Base-by-base conservation (phyloP, 2,113 vertebrate genomes). In the Copsychus sechellarum region DNA sequence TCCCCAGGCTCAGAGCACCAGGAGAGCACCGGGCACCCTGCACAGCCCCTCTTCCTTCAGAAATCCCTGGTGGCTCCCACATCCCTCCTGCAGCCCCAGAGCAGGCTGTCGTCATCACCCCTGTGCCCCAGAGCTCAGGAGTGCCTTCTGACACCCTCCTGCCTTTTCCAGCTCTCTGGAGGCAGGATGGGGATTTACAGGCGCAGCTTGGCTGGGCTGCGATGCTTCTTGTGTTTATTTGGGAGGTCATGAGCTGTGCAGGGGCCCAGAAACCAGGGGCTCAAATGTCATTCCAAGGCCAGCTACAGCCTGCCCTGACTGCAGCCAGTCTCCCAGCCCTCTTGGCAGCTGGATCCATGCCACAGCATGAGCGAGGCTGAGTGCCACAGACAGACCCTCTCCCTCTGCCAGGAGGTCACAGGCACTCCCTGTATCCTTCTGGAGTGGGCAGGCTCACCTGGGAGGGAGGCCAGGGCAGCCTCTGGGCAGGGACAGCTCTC, bases 1-100 rank as follows among this genome's bases (percentile, higher is more conserved):
- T 48, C 0, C 66, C 31, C 0, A 2, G 45, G n/a, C 69, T 65
- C 0, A 0, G 50, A 38, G 13, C 31, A 17, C 65, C 0, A 31
- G 65, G 51, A 71, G 47, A 1, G 18, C 47, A 17, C 4, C 20
- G 21, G 38, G 40, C 45, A 22, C 31, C 10, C 53, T 8, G 48
- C 40, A 25, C 2, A 0, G 56, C 36, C 15, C 3, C 0, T n/a
- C 48, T 50, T 5, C 0, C 77, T 9, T 5, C 45, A 43, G 48
- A 18, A 29, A 20, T 7, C 36, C 2, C 3, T 3, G 31, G n/a
- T 1, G 9, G 6, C 22, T 26, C 1, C 77, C 31, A 6, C 2
- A 0, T 18, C 40, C 88, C 50, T 56, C 33, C 70, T 14, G n/a
- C 74, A 29, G 70, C 36, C 40, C 62, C 48, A 9, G 22, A 1